Evolutionary conservation across 2,113 vertebrate species (phyloP).

Genomic region (Mesitornis unicolor): DNA sequence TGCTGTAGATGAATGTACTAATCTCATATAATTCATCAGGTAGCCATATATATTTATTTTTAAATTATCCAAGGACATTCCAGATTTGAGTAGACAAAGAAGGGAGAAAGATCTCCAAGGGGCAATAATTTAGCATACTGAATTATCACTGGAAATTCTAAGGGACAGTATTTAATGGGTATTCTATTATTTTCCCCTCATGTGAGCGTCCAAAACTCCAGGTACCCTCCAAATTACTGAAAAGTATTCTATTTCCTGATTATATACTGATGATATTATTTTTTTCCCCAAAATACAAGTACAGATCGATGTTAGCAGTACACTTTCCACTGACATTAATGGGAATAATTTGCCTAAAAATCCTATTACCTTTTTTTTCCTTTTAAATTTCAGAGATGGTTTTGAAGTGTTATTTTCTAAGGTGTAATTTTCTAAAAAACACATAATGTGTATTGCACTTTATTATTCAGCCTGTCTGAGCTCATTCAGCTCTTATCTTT

Average conservation of each 20-base stretch:
- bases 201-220: not conserved
- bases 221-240: not conserved
- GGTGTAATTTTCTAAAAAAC: slow-evolving; percentile 28
- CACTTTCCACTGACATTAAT: not conserved
- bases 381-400: not conserved
- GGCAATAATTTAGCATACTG: not conserved
- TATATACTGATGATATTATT: not conserved
- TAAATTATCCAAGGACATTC: not conserved
- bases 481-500: not conserved
- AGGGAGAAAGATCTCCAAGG: not conserved
- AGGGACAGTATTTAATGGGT: not conserved
- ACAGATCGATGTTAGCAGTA: not conserved
- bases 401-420: slow-evolving; percentile 38
- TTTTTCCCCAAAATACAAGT: not conserved
- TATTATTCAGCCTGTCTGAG: not conserved
- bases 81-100: not conserved
- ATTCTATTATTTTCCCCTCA: not conserved
- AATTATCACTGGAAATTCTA: not conserved
- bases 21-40: not conserved
- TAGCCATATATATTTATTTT: not conserved
- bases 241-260: not conserved
- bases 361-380: not conserved
- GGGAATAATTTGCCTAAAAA: slow-evolving; percentile 31
- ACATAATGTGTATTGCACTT: not conserved
- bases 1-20: not conserved